A percentile compares a stretch with the other conserved stretches of the same genome.
Conservation (phyloP, 2,888 invertebrate species). For the Lycophotia porphyrea region DNA sequence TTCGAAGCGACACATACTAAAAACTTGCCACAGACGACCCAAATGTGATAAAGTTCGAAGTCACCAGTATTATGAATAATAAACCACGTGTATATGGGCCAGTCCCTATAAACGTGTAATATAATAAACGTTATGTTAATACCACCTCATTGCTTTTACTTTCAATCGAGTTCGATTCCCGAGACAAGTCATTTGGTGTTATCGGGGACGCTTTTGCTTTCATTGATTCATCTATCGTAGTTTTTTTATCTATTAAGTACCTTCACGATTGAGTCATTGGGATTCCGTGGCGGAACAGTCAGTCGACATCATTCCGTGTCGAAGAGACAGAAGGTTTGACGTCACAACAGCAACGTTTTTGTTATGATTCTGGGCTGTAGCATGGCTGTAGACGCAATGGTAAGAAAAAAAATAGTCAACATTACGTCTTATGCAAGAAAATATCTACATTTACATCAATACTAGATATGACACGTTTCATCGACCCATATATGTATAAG, state of each 20-base stretch:
- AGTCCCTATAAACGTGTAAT: conserved; percentile 59
- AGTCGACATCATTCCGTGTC: conserved; percentile 11
- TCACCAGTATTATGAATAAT: conserved; percentile 24
- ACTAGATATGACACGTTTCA: conserved; percentile 4
- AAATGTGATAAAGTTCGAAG: conserved; percentile 28
- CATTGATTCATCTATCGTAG: conserved; percentile 71
- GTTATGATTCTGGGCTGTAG: not conserved
- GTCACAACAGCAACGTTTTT: not conserved
- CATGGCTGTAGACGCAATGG: not conserved
- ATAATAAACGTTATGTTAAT: conserved; percentile 71
- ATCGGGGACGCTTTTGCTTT: conserved; percentile 86
- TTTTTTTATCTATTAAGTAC: conserved; percentile 62
- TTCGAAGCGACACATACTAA: conserved; percentile 4
- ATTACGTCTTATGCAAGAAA: conserved; percentile 3
- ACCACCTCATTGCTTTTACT: conserved; percentile 82
- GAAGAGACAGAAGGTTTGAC: not conserved
- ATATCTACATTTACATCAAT: conserved; percentile 1
- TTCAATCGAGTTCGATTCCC: conserved; percentile 83
- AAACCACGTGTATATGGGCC: conserved; percentile 40
- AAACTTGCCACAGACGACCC: conserved; percentile 23
- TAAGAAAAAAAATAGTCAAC: conserved; percentile 17
- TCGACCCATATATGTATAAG: not conserved
- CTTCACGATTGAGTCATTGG: conserved; percentile 54
- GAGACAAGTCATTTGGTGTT: conserved; percentile 81
- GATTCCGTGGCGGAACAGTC: conserved; percentile 15